Base-by-base conservation (phyloP, 2,113 vertebrate species). In the Neofelis nebulosa region DNA sequence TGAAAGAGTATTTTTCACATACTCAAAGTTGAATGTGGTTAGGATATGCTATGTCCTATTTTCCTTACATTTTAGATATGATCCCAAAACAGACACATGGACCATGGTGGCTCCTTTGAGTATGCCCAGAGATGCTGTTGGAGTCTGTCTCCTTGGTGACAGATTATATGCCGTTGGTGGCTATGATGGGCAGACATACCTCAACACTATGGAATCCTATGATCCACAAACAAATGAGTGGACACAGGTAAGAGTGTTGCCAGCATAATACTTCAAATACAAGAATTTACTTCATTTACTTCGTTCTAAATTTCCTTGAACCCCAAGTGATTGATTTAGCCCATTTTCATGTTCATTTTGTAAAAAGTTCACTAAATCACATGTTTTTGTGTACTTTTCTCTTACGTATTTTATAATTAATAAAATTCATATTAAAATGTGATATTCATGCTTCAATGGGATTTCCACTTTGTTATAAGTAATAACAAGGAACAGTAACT, bases 41-140 rank as follows among this genome's bases (percentile, higher is more conserved):
- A 61, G 6, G 78, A 23, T 83, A 25, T 81, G 27, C 68, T 79
- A 38, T 68, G 2, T 80, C 29, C 12, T 88, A 27, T 93, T 98
- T 69, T 95, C 0, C 29, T 98, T 98, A 36, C 8, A 80, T 95
- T 95, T 90, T 95, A 99, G 99, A 38, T 99, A 99, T 79, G 99
- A 99, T 91, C 99, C 99, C 25, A 99, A 99, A 98, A 99, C 99
- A 68, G 99, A 99, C 95, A 99, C 99, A 0, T 99, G 99, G 99
- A 99, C 99, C 65, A 99, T 99, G 98, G 99, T 99, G n/a, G 98
- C 99, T 95, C 99, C 99, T 36, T 92, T 99, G 94, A 99, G 98
- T 97, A 99, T 99, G 98, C 99, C 99, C 91, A 97, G 99, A 98
- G 99, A 99, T 97, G 99, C 99, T 91, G 99, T 99, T 97, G 99